Base-by-base conservation (phyloP, 2,113 vertebrate genomes). In the Capreolus pygargus region DNA sequence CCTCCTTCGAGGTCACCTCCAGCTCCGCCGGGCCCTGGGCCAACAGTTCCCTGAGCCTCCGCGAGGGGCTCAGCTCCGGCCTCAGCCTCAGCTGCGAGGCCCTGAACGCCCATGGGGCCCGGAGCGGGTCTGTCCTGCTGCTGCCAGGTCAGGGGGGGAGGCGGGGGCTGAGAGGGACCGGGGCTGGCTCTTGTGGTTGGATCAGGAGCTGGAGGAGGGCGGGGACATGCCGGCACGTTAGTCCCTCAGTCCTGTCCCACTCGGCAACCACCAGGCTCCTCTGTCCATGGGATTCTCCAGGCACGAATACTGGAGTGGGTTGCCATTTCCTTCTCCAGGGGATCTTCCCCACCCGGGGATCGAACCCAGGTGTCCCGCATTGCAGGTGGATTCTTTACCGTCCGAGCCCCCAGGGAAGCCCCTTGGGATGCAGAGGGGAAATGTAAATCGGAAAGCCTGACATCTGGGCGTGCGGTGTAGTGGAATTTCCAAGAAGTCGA, bases 11-110 rank as follows among this genome's bases (percentile, higher is more conserved):
- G 2, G 10, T 95, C 86, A 74, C 39, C 52, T 86, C 74, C 95
- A 83, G 82, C 81, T 33, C 52, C 0, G 3, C 0, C 0, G 83
- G 96, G 28, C 57, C 60, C 84, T 96, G 97, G 97, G 86, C 54
- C 95, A 93, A 95, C 92, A 76, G 97, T 61, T 91, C 95, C 64
- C 60, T 98, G 96, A 93, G 45, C 45, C 91, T 98, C 79, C 1
- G 0, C 0, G 13, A 1, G 19, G 57, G 5, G 3, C 52, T 94
- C 39, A 7, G 58, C 39, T 6, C 88, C 0, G 15, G 10, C 36
- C 86, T 93, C 43, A 60, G 55, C 1, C 81, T 98, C 91, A 55
- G 94, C 94, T 98, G 96, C 0, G 92, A 98, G 85, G 88, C 82
- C 43, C 0, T 0, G 57, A 98, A 98, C 0, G 16, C 0, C 7